These are phyloP conservation scores for Puma concolor DNA, from an alignment of 2,113 vertebrate genomes.

Conservation along the genomic window DNA sequence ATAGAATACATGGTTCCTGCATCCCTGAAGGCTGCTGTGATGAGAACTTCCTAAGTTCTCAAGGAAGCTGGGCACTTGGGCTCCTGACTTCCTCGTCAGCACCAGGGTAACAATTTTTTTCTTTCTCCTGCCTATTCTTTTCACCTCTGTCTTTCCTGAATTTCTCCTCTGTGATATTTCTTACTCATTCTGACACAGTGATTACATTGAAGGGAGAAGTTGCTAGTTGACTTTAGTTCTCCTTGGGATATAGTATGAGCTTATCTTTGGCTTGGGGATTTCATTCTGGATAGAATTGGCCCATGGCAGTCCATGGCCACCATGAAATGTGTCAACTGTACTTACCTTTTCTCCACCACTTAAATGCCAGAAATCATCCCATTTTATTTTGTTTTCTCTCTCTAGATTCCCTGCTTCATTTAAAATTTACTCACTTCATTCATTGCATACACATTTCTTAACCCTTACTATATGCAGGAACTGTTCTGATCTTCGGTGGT, in stretches of 20 bases:
- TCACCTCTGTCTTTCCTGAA: background rate
- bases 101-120: background rate
- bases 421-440: background rate
- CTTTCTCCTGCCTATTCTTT: background rate
- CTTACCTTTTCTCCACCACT: background rate
- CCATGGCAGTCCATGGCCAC: background rate
- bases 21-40: background rate
- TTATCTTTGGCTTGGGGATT: background rate
- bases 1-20: background rate
- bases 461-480: background rate
- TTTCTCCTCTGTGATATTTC: background rate
- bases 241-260: background rate
- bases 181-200: background rate
- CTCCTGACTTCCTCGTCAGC: background rate
- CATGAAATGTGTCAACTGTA: background rate
- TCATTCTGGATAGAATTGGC: background rate
- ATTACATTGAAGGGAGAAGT: background rate
- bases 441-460: background rate
- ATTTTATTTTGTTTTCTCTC: background rate
- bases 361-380: background rate
- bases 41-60: background rate
- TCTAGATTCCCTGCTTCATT: background rate
- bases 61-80: background rate
- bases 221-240: background rate
- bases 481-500: background rate